Percentiles rank a stretch among this genome's conserved stretches.
phyloP scores from a whole-genome alignment of 2,888 invertebrate species.

The Blera fallax region DNA sequence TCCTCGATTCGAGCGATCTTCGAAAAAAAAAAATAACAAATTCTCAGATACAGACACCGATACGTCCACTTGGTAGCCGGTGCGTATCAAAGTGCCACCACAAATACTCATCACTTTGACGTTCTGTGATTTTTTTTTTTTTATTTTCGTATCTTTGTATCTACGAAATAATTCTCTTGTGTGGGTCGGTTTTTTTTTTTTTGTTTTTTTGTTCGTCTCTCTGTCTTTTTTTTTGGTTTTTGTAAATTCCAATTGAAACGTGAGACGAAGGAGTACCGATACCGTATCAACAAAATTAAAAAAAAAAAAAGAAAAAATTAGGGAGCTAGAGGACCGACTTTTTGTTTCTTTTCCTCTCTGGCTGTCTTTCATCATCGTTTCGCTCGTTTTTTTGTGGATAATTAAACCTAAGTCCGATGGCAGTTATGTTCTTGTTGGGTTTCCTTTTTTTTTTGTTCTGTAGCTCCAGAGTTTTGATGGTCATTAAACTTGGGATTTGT shows the following conservation, averaged over 20 bases:
- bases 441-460: slow-evolving; percentile 5
- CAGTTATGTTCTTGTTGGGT: slow-evolving; percentile 5
- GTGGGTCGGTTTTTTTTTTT: slow-evolving; percentile 19
- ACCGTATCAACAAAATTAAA: slow-evolving; percentile 2
- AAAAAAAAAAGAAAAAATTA: not conserved
- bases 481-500: slow-evolving; percentile 37
- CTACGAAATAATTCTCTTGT: slow-evolving; percentile 1
- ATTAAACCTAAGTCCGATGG: slow-evolving; percentile 24
- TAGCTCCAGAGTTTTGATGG: slow-evolving; percentile 20
- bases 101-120: not conserved
- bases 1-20: slow-evolving; percentile 25
- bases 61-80: slow-evolving; percentile 36
- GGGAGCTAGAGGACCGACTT: slow-evolving; percentile 8
- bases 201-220: not conserved
- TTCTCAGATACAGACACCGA: slow-evolving; percentile 10
- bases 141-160: not conserved
- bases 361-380: not conserved
- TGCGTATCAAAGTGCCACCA: slow-evolving; percentile 20
- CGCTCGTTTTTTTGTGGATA: slow-evolving; percentile 9
- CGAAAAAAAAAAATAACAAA: not conserved
- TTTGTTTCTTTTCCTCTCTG: not conserved
- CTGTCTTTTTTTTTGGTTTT: not conserved
- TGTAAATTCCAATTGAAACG: slow-evolving; percentile 37
- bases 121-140: not conserved
- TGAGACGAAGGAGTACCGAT: slow-evolving; percentile 41